Conservation (phyloP, 2,888 invertebrate species). For the Drosophila colorata region DNA sequence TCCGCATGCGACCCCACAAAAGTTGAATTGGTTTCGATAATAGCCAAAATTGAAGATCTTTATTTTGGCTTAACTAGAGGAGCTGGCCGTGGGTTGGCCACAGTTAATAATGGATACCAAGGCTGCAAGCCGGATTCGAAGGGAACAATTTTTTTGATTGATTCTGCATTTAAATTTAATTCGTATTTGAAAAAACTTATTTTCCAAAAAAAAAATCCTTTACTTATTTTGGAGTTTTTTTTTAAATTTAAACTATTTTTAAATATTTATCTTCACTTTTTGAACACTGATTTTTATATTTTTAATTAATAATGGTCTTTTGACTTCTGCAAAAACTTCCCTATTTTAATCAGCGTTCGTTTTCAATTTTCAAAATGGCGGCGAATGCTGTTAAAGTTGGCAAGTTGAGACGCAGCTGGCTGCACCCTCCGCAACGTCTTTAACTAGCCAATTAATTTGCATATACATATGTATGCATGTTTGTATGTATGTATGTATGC, state of each 20-base stretch:
- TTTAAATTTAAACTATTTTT: too few relatives aligned
- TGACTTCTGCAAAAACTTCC: too few relatives aligned
- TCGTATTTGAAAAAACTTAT: too few relatives aligned
- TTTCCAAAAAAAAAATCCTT: too few relatives aligned
- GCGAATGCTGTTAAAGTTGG: conserved; percentile 1
- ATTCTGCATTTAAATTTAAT: too few relatives aligned
- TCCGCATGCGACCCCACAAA: neutral
- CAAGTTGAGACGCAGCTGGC: neutral
- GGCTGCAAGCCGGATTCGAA: too few relatives aligned
- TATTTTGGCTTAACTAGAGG: neutral
- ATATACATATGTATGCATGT: conserved; percentile 6
- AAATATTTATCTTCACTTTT: too few relatives aligned
- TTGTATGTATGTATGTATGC: neutral
- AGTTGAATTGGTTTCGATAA: conserved; percentile 12
- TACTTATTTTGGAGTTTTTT: too few relatives aligned
- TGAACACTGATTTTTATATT: too few relatives aligned
- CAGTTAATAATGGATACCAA: too few relatives aligned
- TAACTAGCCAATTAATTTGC: conserved; percentile 36
- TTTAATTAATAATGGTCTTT: too few relatives aligned
- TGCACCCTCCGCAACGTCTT: conserved; percentile 18
- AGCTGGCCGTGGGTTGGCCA: neutral
- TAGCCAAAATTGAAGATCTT: neutral
- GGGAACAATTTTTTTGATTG: too few relatives aligned
- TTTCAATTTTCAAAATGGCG: conserved; percentile 19
- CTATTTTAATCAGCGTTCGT: neutral